These are phyloP conservation scores for Odontocolon sp. DNA, from an alignment of 2,888 invertebrate genomes.

Conservation along the genomic window DNA sequence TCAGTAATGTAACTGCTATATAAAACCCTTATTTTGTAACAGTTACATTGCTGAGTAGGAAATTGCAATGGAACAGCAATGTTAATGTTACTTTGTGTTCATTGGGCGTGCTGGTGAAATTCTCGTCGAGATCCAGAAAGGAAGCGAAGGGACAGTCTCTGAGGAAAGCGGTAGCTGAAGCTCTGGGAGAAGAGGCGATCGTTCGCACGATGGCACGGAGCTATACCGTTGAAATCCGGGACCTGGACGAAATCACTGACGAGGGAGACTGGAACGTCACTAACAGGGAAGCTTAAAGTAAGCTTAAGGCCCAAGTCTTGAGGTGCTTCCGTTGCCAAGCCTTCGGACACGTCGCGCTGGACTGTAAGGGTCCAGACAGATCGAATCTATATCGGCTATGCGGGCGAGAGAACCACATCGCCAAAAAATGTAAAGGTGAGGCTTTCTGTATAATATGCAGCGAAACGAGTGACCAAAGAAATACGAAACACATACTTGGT, in stretches of 20 bases:
- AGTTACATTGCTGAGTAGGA: too few species aligned
- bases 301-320: conserved; percentile 35
- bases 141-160: background rate
- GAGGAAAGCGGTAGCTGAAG: background rate
- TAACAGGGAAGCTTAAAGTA: conserved; percentile 24
- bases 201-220: conserved; percentile 9
- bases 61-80: too few species aligned
- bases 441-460: conserved; percentile 51
- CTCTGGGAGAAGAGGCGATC: background rate
- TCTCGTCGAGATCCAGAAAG: background rate
- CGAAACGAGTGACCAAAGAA: background rate
- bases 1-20: too few species aligned
- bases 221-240: conserved; percentile 18
- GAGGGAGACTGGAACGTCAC: background rate
- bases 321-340: conserved; percentile 36
- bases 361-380: conserved; percentile 48
- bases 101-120: conserved; percentile 26
- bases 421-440: conserved; percentile 34
- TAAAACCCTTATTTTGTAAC: too few species aligned
- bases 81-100: too few species aligned
- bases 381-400: conserved; percentile 47
- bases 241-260: conserved; percentile 40
- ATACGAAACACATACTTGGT: conserved; percentile 27
- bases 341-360: conserved; percentile 10
- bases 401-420: conserved; percentile 51